phyloP scores from a whole-genome alignment of 2,113 vertebrate genomes.

The Harpagus bidentatus region DNA sequence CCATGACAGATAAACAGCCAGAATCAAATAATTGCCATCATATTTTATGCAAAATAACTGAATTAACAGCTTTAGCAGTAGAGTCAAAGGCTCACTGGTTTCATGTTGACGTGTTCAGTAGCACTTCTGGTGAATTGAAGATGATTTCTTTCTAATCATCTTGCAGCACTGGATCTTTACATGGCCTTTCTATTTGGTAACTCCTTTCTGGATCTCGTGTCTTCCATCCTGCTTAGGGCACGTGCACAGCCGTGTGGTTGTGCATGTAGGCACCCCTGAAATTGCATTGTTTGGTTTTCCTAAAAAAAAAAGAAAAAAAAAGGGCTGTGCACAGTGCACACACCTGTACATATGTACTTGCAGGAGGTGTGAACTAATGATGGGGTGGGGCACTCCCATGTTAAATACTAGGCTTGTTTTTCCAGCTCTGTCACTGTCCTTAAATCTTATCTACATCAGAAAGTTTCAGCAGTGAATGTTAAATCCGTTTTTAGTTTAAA shows the following conservation, averaged over 20 bases:
- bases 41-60: neutral
- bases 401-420: constrained; percentile 4
- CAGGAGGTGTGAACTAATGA: neutral
- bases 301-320: neutral
- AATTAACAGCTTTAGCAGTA: neutral
- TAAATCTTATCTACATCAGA: neutral
- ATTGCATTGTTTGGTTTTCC: neutral
- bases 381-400: neutral
- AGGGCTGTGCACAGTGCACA: neutral
- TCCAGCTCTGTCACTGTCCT: constrained; percentile 1
- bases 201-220: neutral
- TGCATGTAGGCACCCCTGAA: neutral
- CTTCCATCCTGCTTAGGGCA: neutral
- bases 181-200: neutral
- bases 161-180: neutral
- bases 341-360: neutral
- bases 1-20: neutral
- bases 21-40: neutral
- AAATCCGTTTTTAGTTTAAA: neutral
- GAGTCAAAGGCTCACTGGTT: neutral
- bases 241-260: neutral
- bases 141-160: neutral
- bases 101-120: neutral
- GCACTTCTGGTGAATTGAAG: neutral
- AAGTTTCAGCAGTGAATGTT: neutral